phyloP scores from a whole-genome alignment of 2,888 invertebrate species.

The Azorinus chamasolen region DNA sequence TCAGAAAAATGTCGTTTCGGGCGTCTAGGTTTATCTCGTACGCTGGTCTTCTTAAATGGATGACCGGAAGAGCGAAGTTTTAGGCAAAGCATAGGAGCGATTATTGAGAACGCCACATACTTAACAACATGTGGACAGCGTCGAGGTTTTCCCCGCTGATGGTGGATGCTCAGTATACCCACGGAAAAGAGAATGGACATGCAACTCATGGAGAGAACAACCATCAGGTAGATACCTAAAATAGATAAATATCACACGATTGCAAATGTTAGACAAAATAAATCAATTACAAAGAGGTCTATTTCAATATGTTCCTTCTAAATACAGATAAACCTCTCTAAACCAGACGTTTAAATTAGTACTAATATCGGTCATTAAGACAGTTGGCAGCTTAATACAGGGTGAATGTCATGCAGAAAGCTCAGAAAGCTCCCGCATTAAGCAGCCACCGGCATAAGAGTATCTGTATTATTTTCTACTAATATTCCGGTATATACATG shows the following conservation, averaged over 20 bases:
- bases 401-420: too few relatives aligned
- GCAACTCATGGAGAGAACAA: conserved; percentile 82
- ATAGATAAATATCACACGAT: neutral
- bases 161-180: conserved; percentile 82
- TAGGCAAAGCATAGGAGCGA: conserved; percentile 67
- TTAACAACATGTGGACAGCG: conserved; percentile 77
- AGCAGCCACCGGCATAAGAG: too few relatives aligned
- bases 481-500: too few relatives aligned
- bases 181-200: conserved; percentile 83
- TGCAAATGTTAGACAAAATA: neutral
- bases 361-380: too few relatives aligned
- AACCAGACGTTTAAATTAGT: too few relatives aligned
- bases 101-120: conserved; percentile 68
- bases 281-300: too few relatives aligned
- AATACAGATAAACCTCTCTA: too few relatives aligned
- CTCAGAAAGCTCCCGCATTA: too few relatives aligned
- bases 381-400: too few relatives aligned
- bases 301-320: too few relatives aligned
- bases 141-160: conserved; percentile 76
- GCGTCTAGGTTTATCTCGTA: conserved; percentile 38
- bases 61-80: conserved; percentile 45
- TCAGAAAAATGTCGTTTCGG: conserved; percentile 28
- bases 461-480: too few relatives aligned
- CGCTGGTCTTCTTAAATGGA: conserved; percentile 13
- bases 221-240: conserved; percentile 84